phyloP scores from a whole-genome alignment of 2,797 vertebrate genomes.

The Urophycis tenuis region DNA sequence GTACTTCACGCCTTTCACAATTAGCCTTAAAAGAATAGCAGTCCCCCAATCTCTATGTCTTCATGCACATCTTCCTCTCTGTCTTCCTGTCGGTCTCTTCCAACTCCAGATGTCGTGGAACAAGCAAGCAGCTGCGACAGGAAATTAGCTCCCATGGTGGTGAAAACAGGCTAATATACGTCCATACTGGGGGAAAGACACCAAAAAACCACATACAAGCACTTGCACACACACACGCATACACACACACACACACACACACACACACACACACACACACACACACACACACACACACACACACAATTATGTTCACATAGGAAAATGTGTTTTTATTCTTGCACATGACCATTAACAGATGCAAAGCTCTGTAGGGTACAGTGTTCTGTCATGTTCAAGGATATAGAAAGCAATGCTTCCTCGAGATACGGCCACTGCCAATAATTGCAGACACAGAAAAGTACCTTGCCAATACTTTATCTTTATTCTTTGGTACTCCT shows the following conservation, averaged over 20 bases:
- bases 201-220: conserved; percentile 36
- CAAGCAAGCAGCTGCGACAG: conserved; percentile 62
- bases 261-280: conserved; percentile 3
- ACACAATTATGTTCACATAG: neutral
- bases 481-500: neutral
- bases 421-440: neutral
- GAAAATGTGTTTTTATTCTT: neutral
- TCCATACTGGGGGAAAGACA: conserved; percentile 43
- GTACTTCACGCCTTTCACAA: neutral
- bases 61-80: conserved; percentile 29
- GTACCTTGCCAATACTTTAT: neutral
- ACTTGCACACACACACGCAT: conserved; percentile 3
- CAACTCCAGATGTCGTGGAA: conserved; percentile 66
- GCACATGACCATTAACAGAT: neutral
- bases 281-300: neutral
- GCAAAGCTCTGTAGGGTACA: neutral
- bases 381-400: neutral
- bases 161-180: conserved; percentile 57
- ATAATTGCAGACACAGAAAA: neutral
- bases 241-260: conserved; percentile 2
- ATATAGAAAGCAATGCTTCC: neutral
- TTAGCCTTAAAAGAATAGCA: conserved; percentile 32
- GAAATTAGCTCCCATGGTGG: conserved; percentile 62
- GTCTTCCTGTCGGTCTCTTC: conserved; percentile 43
- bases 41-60: conserved; percentile 40